phyloP scores from a whole-genome alignment of 2,888 invertebrate genomes.

The Yponomeuta sedellus region DNA sequence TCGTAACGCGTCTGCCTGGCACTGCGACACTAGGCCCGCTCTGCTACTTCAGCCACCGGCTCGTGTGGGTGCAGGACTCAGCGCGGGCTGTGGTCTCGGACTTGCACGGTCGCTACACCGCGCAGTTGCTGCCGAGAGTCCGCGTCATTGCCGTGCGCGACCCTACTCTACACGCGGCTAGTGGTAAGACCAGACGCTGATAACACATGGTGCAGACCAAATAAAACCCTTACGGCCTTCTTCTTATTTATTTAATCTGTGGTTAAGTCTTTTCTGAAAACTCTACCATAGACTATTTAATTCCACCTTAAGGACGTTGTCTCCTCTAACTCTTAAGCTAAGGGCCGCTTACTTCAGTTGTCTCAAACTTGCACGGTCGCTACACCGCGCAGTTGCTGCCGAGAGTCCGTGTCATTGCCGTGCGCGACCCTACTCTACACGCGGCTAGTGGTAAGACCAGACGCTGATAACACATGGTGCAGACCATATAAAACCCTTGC shows the following conservation, averaged over 20 bases:
- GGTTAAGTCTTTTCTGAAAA: no score
- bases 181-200: conserved; percentile 48
- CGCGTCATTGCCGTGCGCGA: conserved; percentile 85
- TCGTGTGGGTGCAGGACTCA: conserved; percentile 89
- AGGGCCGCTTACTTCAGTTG: no score
- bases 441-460: conserved; percentile 74
- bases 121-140: conserved; percentile 79
- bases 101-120: conserved; percentile 84
- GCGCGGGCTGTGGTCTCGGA: conserved; percentile 86
- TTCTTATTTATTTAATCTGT: no score
- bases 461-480: no score
- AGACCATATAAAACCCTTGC: no score
- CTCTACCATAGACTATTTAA: no score
- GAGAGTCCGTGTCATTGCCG: conserved; percentile 81
- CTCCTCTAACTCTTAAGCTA: no score
- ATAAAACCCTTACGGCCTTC: no score
- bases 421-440: conserved; percentile 82
- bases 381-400: conserved; percentile 82
- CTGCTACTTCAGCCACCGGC: conserved; percentile 86
- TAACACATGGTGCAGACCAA: no score
- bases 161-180: conserved; percentile 78
- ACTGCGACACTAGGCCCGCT: conserved; percentile 81
- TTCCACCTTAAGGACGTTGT: no score
- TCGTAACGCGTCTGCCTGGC: conserved; percentile 55
- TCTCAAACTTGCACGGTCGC: conserved; percentile 78